Evolutionary conservation across 2,888 invertebrate species (phyloP).

Genomic region (Hetaerina titia): DNA sequence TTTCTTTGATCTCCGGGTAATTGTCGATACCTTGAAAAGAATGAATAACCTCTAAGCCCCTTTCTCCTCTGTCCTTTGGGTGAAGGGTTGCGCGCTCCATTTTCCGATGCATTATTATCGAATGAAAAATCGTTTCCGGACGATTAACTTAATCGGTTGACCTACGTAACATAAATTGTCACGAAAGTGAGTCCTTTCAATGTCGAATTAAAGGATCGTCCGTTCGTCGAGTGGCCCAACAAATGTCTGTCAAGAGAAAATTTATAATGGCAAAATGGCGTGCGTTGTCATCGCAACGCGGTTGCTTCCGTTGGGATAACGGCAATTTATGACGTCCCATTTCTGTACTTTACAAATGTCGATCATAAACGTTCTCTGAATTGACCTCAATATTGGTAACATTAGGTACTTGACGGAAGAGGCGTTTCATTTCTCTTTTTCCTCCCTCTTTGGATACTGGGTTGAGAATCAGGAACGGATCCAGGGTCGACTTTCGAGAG

Average conservation of each 20-base stretch:
- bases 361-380: neutral
- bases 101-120: neutral
- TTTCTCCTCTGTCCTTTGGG: neutral
- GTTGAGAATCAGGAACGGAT: too few species aligned
- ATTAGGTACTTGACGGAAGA: too few species aligned
- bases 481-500: too few species aligned
- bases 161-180: neutral
- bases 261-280: neutral
- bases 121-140: slow-evolving; percentile 24
- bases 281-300: neutral
- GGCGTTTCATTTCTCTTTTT: too few species aligned
- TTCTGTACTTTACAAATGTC: neutral
- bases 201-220: neutral
- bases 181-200: neutral
- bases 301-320: neutral
- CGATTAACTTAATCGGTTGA: neutral
- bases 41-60: too few species aligned
- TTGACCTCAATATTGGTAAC: too few species aligned
- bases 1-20: neutral
- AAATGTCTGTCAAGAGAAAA: neutral
- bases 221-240: neutral
- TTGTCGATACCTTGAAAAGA: neutral
- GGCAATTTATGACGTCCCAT: neutral
- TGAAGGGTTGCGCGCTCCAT: neutral
- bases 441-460: too few species aligned